Evolutionary conservation across 2,113 vertebrate species (phyloP), one percentile per base, ranked within the genome.

Genomic region (Pholis gunnellus): DNA sequence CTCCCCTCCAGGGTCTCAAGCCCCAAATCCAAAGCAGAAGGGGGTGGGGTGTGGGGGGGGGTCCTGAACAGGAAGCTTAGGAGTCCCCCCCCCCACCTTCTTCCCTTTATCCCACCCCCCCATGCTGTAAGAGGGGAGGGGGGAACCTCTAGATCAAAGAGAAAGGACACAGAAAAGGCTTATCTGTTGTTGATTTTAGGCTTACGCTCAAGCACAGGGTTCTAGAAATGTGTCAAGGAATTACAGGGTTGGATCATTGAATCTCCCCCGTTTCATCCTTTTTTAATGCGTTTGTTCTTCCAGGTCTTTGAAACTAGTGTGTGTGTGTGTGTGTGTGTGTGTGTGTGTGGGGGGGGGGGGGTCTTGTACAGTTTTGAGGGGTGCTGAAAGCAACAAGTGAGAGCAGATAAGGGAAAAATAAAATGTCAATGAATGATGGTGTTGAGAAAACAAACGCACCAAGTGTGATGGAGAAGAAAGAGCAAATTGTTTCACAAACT

Each of bases 101-200:
- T 76, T 2, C 48, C 18, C 50, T 36, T 36, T 18, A 34, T 50
- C 44, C 50, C 52, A 18, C 29, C 48, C 54, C 44, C 68, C 52
- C 17, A 61, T 57, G 57, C 69, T 82, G 72, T 68, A 36, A 20
- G 14, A 42, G 29, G 44, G 59, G 48, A 27, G 75, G 59, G 72
- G 84, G 75, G 85, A 44, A 14, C 36, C 68, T 72, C 36, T 14
- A 90, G 86, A 95, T 95, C 91, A 95, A 95, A 95, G 91, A 72
- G 42, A 25, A 63, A 31, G 79, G 83, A 82, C 82, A 90, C 83
- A 90, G 89, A 89, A 87, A 84, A 85, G 87, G 90, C 92, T 93
- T 94, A 92, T 94, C 94, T 94, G 94, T 86, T 94, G 93, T 93
- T 95, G 92, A 92, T 95, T 94, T 93, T 91, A 87, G 91, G 91